phyloP scores from a whole-genome alignment of 2,888 invertebrate species.

The Eustalomyia histrio region DNA sequence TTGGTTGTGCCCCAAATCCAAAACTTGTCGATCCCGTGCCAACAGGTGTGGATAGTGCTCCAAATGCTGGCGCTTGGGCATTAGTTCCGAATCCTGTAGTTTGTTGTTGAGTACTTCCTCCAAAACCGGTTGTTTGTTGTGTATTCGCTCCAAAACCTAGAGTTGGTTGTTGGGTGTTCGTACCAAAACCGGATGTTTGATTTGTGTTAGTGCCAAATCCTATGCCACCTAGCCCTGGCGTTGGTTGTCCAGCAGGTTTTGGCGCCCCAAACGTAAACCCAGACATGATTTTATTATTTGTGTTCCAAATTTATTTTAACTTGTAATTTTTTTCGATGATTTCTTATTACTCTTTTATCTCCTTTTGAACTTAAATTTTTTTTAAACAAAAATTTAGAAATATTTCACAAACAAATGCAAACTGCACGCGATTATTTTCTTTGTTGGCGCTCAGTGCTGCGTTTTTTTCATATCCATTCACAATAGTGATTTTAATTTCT shows the following conservation, averaged over 20 bases:
- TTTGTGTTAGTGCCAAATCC: background rate
- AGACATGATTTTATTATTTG: too few species aligned
- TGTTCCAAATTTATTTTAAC: background rate
- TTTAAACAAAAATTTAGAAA: background rate
- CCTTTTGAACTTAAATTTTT: constrained; percentile 1
- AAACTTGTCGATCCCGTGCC: constrained; percentile 64
- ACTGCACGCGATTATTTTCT: constrained; percentile 25
- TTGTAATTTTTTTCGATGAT: background rate
- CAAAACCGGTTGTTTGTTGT: constrained; percentile 34
- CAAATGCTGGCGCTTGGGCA: constrained; percentile 36
- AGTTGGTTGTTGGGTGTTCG: too few species aligned
- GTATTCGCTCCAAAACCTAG: background rate
- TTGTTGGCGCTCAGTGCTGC: constrained; percentile 51
- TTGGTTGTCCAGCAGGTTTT: constrained; percentile 40
- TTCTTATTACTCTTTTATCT: too few species aligned
- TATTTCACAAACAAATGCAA: constrained; percentile 46
- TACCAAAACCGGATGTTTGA: constrained; percentile 24
- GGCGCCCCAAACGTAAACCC: constrained; percentile 69
- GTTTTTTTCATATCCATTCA: too few species aligned
- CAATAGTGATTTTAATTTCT: constrained; percentile 18
- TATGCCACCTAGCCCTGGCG: constrained; percentile 11
- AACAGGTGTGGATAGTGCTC: constrained; percentile 35
- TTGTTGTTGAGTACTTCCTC: constrained; percentile 5
- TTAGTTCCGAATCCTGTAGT: constrained; percentile 45
- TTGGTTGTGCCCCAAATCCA: constrained; percentile 67